phyloP scores from a whole-genome alignment of 92 coral and sea anemone species.

The Zoanthus gigantus region DNA sequence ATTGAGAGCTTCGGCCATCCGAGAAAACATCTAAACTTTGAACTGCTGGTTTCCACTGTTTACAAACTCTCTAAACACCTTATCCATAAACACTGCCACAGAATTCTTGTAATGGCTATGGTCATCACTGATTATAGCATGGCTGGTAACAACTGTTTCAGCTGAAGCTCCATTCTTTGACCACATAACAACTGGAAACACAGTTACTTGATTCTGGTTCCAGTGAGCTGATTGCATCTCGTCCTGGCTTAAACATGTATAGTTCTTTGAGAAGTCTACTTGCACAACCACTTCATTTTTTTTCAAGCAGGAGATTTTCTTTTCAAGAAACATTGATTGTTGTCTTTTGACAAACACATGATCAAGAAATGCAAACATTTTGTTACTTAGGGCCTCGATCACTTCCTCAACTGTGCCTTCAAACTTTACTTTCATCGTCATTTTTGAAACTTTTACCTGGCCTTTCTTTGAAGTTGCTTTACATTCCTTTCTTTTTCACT shows the following conservation, averaged over 20 bases:
- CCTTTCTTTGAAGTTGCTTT: background rate
- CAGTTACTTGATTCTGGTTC: conserved; percentile 57
- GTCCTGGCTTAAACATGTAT: conserved; percentile 43
- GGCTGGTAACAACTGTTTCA: conserved; percentile 7
- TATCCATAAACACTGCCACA: conserved; percentile 1
- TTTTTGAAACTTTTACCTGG: conserved; percentile 17
- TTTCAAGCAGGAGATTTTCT: conserved; percentile 38
- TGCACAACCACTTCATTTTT: conserved; percentile 55
- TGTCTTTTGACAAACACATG: conserved; percentile 60
- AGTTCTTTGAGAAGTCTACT: conserved; percentile 70
- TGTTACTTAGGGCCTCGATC: conserved; percentile 18
- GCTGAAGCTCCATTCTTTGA: conserved; percentile 3
- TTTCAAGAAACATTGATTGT: conserved; percentile 59
- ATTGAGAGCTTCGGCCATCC: conserved; percentile 17
- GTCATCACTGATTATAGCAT: conserved; percentile 61
- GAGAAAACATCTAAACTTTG: conserved; percentile 13
- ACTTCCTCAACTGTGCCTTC: conserved; percentile 53
- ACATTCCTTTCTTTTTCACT: conserved; percentile 48
- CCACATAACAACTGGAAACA: conserved; percentile 36
- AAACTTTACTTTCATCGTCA: conserved; percentile 46
- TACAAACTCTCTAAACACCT: conserved; percentile 2
- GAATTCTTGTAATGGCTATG: conserved; percentile 4
- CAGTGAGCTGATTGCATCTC: conserved; percentile 62
- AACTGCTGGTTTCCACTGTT: conserved; percentile 15
- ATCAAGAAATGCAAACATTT: conserved; percentile 53